These are phyloP conservation scores for Rhineura floridana DNA, from an alignment of 2,113 vertebrate genomes.

Conservation along the genomic window DNA sequence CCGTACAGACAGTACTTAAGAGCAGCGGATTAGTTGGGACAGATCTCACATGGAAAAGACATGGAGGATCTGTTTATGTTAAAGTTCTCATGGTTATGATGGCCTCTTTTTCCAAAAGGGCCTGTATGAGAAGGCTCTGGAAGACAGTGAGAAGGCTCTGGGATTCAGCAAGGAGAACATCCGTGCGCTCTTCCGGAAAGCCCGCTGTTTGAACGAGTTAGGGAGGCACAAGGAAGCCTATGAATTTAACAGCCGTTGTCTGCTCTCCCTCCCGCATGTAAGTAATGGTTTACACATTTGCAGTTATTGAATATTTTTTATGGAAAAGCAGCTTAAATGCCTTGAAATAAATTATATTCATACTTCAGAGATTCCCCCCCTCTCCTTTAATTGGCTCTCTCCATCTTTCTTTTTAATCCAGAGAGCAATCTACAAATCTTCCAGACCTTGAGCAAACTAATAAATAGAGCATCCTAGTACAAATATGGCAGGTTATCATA, in stretches of 20 bases:
- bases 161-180: conserved; percentile 81
- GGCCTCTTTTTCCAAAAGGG: conserved; percentile 72
- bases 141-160: conserved; percentile 88
- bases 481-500: not conserved
- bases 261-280: conserved; percentile 86
- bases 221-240: conserved; percentile 90
- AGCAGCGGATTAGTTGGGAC: not conserved
- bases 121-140: conserved; percentile 80
- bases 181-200: conserved; percentile 89
- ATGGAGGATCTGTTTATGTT: not conserved
- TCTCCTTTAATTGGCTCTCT: not conserved
- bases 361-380: not conserved
- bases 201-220: conserved; percentile 86
- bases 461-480: not conserved
- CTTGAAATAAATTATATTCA: not conserved
- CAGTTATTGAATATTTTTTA: not conserved
- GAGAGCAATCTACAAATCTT: not conserved
- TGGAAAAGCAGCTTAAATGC: not conserved
- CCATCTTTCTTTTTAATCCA: not conserved
- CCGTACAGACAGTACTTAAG: not conserved
- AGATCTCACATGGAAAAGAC: not conserved
- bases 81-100: not conserved
- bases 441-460: not conserved
- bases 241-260: conserved; percentile 85
- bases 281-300: conserved; percentile 53